Percentiles rank a stretch among this genome's conserved stretches.
Evolutionary conservation across 2,888 invertebrate genomes (phyloP).

Genomic region (Criorhina ranunculi): DNA sequence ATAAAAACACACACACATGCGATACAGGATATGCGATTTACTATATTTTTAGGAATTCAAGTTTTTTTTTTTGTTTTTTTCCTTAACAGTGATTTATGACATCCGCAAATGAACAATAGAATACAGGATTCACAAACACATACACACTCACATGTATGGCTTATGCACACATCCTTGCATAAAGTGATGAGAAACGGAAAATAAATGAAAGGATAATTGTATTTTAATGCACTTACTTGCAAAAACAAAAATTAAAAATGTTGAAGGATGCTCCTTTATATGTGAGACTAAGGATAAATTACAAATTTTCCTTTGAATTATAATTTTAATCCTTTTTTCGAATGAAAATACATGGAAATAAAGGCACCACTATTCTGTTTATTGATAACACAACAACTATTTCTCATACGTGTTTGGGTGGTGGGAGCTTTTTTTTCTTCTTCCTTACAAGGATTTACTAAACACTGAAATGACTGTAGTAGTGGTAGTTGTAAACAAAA

Average conservation of each 20-base stretch:
- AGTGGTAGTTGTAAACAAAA: slow-evolving; percentile 39
- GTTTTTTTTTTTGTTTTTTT: slow-evolving; percentile 21
- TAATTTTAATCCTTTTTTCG: slow-evolving; percentile 5
- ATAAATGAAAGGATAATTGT: slow-evolving; percentile 13
- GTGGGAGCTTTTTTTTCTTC: slow-evolving; percentile 38
- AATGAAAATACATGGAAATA: slow-evolving; percentile 21
- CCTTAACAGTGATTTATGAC: slow-evolving; percentile 64
- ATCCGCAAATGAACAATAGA: slow-evolving; percentile 67
- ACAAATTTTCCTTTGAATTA: slow-evolving; percentile 2
- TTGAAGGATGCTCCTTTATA: background rate
- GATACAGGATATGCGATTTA: slow-evolving; percentile 62
- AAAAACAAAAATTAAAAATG: slow-evolving; percentile 7
- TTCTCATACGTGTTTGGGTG: slow-evolving; percentile 31
- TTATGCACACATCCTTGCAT: background rate
- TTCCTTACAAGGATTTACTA: background rate
- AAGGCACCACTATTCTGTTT: slow-evolving; percentile 54
- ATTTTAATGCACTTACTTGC: slow-evolving; percentile 62
- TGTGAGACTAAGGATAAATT: background rate
- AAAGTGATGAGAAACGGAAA: background rate
- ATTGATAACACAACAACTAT: slow-evolving; percentile 40
- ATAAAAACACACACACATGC: too few species aligned
- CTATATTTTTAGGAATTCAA: slow-evolving; percentile 48
- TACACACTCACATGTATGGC: slow-evolving; percentile 1
- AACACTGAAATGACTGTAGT: slow-evolving; percentile 1
- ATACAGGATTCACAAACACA: slow-evolving; percentile 21